phyloP scores from a whole-genome alignment of 2,888 invertebrate genomes.

The Agrypnus murinus region DNA sequence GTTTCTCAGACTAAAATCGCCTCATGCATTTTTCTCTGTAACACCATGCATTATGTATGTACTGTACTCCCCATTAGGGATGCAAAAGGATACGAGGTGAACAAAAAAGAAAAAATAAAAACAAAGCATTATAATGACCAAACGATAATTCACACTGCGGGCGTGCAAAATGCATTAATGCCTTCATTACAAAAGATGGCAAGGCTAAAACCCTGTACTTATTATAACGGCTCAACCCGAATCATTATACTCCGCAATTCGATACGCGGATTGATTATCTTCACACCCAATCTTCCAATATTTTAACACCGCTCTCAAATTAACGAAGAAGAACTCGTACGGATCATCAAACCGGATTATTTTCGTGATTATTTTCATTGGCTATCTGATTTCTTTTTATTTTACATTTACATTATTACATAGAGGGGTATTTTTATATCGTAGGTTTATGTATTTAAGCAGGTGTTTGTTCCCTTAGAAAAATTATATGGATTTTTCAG shows the following conservation, averaged over 20 bases:
- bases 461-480: too few relatives aligned
- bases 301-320: constrained; percentile 49
- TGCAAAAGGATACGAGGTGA: too few relatives aligned
- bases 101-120: constrained; percentile 25
- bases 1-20: too few relatives aligned
- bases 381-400: too few relatives aligned
- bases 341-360: constrained; percentile 14
- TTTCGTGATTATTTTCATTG: constrained; percentile 22
- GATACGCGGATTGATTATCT: constrained; percentile 49
- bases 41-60: too few relatives aligned
- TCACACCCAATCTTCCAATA: constrained; percentile 43
- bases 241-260: constrained; percentile 41
- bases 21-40: too few relatives aligned
- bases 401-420: too few relatives aligned
- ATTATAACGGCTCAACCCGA: constrained; percentile 38
- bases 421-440: too few relatives aligned
- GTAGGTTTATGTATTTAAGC: too few relatives aligned
- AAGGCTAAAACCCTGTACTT: constrained; percentile 43
- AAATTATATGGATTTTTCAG: too few relatives aligned
- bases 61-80: too few relatives aligned
- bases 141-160: constrained; percentile 60
- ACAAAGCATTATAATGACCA: constrained; percentile 22
- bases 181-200: constrained; percentile 59
- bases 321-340: constrained; percentile 27
- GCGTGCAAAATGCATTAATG: constrained; percentile 63